A percentile compares a stretch with the other conserved stretches of the same genome.
Conservation (phyloP, 2,797 vertebrate species). For the Acrossocheilus wenchowensis region DNA sequence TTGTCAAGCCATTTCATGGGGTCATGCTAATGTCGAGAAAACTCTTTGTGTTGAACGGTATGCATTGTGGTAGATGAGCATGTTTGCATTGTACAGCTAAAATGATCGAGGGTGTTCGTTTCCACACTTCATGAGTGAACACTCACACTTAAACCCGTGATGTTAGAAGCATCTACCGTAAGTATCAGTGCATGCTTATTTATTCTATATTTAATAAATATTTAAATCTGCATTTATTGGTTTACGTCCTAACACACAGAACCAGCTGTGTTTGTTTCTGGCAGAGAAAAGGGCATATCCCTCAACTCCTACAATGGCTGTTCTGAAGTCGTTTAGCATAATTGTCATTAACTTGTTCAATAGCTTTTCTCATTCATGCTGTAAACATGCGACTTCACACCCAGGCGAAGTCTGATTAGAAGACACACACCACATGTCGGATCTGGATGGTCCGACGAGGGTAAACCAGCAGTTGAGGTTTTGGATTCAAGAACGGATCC, state of each 20-base stretch:
- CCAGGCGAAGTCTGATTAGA: not conserved
- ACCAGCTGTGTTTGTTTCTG: conserved; percentile 51
- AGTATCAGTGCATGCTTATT: conserved; percentile 39
- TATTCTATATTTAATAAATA: conserved; percentile 6
- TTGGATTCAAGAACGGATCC: not conserved
- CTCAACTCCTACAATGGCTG: conserved; percentile 15
- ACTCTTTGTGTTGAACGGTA: not conserved
- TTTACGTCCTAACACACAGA: conserved; percentile 39
- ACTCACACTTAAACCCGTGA: conserved; percentile 6
- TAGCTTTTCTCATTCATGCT: conserved; percentile 28
- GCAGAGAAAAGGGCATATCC: not conserved
- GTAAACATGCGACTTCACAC: conserved; percentile 53
- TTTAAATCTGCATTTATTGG: not conserved
- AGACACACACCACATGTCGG: not conserved
- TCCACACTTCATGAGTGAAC: not conserved
- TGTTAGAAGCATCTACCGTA: conserved; percentile 19
- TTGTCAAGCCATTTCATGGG: not conserved
- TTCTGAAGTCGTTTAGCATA: conserved; percentile 18
- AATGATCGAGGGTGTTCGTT: not conserved
- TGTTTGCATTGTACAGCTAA: not conserved
- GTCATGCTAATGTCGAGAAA: not conserved
- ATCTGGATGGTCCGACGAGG: not conserved
- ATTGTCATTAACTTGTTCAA: not conserved
- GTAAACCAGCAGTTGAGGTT: not conserved
- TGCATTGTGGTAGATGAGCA: too few relatives aligned